Conservation (phyloP, 2,797 vertebrate genomes). For the Muscicapa comitata region DNA sequence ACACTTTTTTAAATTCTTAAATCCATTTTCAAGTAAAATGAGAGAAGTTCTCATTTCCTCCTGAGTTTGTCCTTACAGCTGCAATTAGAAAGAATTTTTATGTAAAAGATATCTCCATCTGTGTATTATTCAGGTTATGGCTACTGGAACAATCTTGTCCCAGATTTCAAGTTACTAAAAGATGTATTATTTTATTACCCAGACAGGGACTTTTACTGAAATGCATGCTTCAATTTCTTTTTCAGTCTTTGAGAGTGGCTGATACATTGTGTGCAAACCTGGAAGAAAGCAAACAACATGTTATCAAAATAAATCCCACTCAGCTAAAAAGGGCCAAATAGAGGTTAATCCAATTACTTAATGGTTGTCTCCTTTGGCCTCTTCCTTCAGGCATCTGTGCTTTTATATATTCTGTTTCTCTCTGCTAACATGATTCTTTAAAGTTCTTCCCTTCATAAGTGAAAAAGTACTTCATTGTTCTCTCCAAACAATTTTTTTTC, state of each 20-base stretch:
- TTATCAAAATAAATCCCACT: constrained; percentile 46
- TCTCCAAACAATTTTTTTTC: background rate
- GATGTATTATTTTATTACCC: background rate
- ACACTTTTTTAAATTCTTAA: background rate
- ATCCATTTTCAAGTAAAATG: background rate
- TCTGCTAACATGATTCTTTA: background rate
- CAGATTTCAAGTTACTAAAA: background rate
- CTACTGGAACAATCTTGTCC: background rate
- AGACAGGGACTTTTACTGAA: background rate
- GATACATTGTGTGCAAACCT: background rate
- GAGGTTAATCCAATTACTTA: constrained; percentile 63
- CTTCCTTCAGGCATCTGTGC: constrained; percentile 38
- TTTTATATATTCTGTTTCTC: constrained; percentile 7
- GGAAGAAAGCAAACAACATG: constrained; percentile 13
- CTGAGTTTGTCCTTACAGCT: background rate
- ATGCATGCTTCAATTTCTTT: background rate
- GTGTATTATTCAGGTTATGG: background rate
- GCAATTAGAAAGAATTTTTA: background rate
- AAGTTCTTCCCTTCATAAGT: background rate
- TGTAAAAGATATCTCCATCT: background rate
- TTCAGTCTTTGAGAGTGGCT: background rate
- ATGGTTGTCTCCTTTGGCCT: constrained; percentile 12
- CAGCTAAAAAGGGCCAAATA: constrained; percentile 36
- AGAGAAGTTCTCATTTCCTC: background rate
- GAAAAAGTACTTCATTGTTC: background rate